Evolutionary conservation across 2,797 vertebrate genomes (phyloP).

Genomic region (Sebastiscus tertius): DNA sequence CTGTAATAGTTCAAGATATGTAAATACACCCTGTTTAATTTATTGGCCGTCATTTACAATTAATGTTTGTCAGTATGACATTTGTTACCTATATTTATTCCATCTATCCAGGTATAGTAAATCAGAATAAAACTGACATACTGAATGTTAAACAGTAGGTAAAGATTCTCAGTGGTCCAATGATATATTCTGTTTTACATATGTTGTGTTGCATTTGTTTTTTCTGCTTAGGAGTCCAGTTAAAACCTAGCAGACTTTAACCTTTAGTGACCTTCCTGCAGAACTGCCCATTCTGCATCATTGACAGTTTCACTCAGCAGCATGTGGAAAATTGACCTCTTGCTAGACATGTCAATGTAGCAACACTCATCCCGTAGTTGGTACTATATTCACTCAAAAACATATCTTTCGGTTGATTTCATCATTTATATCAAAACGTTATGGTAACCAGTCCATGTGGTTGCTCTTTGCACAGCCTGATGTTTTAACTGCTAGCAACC

Average conservation of each 20-base stretch:
- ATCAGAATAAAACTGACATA: conserved; percentile 21
- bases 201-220: conserved; percentile 5
- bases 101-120: not conserved
- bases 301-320: conserved; percentile 28
- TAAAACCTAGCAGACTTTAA: conserved; percentile 30
- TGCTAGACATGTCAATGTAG: conserved; percentile 14
- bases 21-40: conserved; percentile 16
- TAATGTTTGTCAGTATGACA: not conserved
- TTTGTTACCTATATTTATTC: conserved; percentile 27
- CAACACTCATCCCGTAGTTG: not conserved
- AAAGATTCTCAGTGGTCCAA: not conserved
- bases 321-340: conserved; percentile 35
- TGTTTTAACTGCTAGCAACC: conserved; percentile 7
- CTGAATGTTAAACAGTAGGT: not conserved
- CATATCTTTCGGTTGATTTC: conserved; percentile 15
- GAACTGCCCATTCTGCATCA: conserved; percentile 40
- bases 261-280: conserved; percentile 49
- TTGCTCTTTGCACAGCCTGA: conserved; percentile 11
- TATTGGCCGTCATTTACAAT: conserved; percentile 23
- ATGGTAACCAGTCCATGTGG: not conserved
- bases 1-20: conserved; percentile 26
- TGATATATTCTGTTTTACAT: not conserved
- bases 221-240: conserved; percentile 20
- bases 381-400: not conserved
- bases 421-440: conserved; percentile 1